A percentile compares a stretch with the other conserved stretches of the same genome.
phyloP scores from a whole-genome alignment of 1,140 invertebrate species.

The Yoshiicerus persimilis region DNA sequence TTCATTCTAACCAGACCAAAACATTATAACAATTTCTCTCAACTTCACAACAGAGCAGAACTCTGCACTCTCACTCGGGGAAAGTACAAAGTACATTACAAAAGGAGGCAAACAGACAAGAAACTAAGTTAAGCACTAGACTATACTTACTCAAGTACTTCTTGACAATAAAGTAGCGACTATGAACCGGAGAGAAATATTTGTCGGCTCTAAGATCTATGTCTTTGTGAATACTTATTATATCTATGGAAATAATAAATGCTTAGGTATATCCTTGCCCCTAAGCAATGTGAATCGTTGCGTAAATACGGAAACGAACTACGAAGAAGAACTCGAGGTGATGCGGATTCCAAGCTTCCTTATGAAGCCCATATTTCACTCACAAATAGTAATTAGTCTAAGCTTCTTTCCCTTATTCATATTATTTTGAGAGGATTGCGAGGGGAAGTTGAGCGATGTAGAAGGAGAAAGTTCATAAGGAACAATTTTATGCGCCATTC shows the following conservation, averaged over 20 bases:
- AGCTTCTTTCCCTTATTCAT: conserved; percentile 31
- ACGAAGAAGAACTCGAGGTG: background rate
- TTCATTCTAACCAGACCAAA: background rate
- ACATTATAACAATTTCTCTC: background rate
- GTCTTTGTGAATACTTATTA: background rate
- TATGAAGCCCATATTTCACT: conserved; percentile 47
- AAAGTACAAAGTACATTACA: background rate
- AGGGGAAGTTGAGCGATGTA: background rate
- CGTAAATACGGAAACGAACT: background rate
- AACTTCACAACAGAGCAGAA: background rate
- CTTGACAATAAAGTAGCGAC: background rate
- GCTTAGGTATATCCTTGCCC: background rate
- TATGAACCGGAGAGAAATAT: background rate
- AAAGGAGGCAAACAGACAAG: background rate
- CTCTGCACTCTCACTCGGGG: background rate
- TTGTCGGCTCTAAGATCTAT: background rate
- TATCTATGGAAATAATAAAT: background rate
- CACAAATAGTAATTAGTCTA: conserved; percentile 48
- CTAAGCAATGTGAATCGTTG: background rate
- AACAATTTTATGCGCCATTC: background rate
- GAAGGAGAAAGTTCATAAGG: background rate
- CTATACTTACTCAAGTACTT: background rate
- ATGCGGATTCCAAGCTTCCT: conserved; percentile 27
- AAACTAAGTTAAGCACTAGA: background rate
- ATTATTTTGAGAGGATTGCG: background rate